A percentile compares a stretch with the other conserved stretches of the same genome.
Evolutionary conservation across 37 sponge, comb jelly and placozoan genomes (phyloP).

Genomic region (Crambe crambe): DNA sequence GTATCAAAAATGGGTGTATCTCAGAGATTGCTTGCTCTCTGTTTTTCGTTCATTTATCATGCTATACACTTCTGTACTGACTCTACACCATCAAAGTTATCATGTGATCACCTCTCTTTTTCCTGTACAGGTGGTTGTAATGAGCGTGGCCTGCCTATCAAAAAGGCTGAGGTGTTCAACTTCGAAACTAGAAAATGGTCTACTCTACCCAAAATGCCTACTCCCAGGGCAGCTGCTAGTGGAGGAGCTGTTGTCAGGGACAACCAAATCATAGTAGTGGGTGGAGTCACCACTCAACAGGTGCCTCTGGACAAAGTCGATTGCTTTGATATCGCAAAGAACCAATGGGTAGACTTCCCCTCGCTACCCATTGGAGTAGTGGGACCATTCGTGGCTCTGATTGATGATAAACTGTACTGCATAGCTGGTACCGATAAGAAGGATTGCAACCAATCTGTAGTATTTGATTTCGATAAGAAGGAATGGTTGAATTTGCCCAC

Average conservation of each 20-base stretch:
- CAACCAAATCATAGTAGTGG: constrained; percentile 58
- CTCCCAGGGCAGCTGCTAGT: constrained; percentile 40
- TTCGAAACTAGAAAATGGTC: constrained; percentile 60
- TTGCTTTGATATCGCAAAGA: constrained; percentile 39
- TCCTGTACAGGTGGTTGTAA: constrained; percentile 60
- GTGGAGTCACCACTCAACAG: constrained; percentile 71
- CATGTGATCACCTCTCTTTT: too few relatives aligned
- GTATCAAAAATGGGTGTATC: too few relatives aligned
- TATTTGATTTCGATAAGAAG: constrained; percentile 50
- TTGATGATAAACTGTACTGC: constrained; percentile 63
- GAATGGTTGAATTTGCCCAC: constrained; percentile 57
- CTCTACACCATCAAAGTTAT: too few relatives aligned
- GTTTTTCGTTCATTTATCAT: too few relatives aligned
- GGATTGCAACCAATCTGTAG: constrained; percentile 53
- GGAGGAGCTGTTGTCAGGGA: constrained; percentile 37
- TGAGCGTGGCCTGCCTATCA: constrained; percentile 39
- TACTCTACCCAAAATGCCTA: constrained; percentile 55
- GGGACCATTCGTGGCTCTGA: constrained; percentile 50
- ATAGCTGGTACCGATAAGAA: constrained; percentile 66
- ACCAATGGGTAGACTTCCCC: constrained; percentile 65
- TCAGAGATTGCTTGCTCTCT: too few relatives aligned
- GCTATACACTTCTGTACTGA: too few relatives aligned
- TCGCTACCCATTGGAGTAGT: constrained; percentile 66
- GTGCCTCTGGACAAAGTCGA: constrained; percentile 62
- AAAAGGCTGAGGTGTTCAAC: constrained; percentile 60